Percentiles rank a stretch among this genome's conserved stretches.
These are phyloP conservation scores for Mythimna lalbum DNA, from an alignment of 2,888 invertebrate species.

Conservation along the genomic window DNA sequence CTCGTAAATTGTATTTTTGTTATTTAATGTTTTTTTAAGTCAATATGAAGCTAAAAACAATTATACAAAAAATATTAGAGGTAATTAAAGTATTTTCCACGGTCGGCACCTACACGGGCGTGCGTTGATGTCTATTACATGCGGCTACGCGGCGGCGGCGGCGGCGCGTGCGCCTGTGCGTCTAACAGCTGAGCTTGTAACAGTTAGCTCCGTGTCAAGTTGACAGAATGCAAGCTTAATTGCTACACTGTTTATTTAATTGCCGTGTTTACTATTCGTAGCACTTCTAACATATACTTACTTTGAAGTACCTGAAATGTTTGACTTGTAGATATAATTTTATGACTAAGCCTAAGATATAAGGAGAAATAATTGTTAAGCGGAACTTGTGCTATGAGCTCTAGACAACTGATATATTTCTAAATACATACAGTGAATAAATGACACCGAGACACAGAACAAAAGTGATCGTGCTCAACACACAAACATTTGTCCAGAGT, in stretches of 20 bases:
- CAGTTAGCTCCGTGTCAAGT: conserved; percentile 51
- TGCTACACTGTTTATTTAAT: conserved; percentile 57
- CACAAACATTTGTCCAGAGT: too few species aligned
- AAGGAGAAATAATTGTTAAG: not conserved
- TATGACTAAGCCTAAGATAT: not conserved
- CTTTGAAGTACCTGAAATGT: not conserved
- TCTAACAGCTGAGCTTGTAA: conserved; percentile 52
- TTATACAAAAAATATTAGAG: not conserved
- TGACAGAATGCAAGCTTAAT: conserved; percentile 61
- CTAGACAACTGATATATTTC: too few species aligned
- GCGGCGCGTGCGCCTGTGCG: conserved; percentile 52
- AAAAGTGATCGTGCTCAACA: too few species aligned
- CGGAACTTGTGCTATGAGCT: too few species aligned
- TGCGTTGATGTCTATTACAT: conserved; percentile 79
- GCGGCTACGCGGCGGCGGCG: conserved; percentile 57
- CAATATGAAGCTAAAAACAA: not conserved
- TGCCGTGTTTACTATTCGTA: conserved; percentile 32
- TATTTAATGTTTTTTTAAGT: not conserved
- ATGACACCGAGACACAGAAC: too few species aligned
- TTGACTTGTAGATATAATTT: conserved; percentile 1
- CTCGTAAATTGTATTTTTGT: not conserved
- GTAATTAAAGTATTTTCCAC: conserved; percentile 10
- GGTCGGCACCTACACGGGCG: conserved; percentile 12
- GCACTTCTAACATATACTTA: not conserved
- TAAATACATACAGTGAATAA: too few species aligned